Conservation (phyloP, 2,113 vertebrate species). For the Ciconia maguari region DNA sequence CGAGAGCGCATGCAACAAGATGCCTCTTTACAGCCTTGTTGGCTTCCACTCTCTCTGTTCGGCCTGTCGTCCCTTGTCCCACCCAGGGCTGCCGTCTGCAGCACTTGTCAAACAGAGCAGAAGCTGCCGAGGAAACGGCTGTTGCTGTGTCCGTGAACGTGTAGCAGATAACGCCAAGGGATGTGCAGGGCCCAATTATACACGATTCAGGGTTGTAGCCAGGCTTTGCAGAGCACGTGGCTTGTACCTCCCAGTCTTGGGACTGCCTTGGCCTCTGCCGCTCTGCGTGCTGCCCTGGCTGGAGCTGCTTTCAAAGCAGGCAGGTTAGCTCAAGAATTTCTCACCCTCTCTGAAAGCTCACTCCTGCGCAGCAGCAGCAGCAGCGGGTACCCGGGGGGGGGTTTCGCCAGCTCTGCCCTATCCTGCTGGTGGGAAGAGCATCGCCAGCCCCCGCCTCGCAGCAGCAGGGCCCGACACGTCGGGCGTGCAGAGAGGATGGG, state of each 20-base stretch:
- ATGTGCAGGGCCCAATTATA: accelerated
- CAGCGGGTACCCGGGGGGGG: accelerated
- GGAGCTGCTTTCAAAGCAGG: not conserved
- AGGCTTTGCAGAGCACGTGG: not conserved
- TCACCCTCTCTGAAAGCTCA: too few relatives aligned
- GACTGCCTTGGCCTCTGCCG: not conserved
- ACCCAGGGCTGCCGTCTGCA: not conserved
- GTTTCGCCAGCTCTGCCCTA: not conserved
- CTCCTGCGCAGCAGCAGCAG: not conserved
- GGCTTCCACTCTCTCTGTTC: not conserved
- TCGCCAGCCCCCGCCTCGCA: accelerated
- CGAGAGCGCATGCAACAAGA: accelerated
- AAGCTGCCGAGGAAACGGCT: not conserved
- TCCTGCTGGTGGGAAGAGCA: not conserved
- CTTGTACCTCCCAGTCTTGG: not conserved
- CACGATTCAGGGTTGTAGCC: not conserved
- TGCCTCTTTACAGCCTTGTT: not conserved
- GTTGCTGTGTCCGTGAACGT: not conserved
- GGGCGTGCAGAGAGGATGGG: accelerated
- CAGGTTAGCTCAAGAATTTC: not conserved
- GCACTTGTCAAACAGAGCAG: not conserved
- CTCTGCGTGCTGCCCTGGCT: not conserved
- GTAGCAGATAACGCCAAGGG: not conserved
- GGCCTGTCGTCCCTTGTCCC: not conserved
- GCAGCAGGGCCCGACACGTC: too few relatives aligned